A percentile compares a stretch with the other conserved stretches of the same genome.
Conservation (phyloP, 2,797 vertebrate genomes). For the Holocentrus rufus region DNA sequence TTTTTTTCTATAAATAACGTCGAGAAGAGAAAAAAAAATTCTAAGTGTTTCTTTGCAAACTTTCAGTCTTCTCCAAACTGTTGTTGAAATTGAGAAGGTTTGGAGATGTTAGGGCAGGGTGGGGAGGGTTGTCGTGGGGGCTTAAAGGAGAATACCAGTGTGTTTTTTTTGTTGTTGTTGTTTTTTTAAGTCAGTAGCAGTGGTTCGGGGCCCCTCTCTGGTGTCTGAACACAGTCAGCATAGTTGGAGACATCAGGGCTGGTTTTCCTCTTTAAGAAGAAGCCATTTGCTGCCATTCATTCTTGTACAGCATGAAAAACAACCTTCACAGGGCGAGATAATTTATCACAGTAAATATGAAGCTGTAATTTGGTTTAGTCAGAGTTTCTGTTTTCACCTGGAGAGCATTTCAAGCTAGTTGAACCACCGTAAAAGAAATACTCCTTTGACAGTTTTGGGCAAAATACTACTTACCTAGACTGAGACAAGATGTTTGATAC, state of each 20-base stretch:
- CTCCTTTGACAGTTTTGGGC: too few relatives aligned
- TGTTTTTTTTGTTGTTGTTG: constrained; percentile 10
- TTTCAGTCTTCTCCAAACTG: constrained; percentile 84
- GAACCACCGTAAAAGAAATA: too few relatives aligned
- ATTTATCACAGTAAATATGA: too few relatives aligned
- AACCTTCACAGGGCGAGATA: background rate
- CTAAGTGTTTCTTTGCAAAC: constrained; percentile 85
- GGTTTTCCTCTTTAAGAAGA: constrained; percentile 1
- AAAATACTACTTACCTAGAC: too few relatives aligned
- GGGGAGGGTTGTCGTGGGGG: background rate
- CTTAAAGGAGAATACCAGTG: constrained; percentile 71
- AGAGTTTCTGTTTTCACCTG: too few relatives aligned
- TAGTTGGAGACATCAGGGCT: background rate
- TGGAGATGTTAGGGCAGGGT: constrained; percentile 30
- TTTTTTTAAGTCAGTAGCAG: constrained; percentile 41
- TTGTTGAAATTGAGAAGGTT: constrained; percentile 77
- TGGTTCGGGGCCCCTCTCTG: constrained; percentile 21
- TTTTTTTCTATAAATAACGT: constrained; percentile 84
- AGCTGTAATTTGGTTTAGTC: too few relatives aligned
- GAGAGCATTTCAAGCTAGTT: background rate
- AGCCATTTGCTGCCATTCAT: background rate
- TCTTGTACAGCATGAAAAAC: constrained; percentile 13
- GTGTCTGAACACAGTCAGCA: background rate
- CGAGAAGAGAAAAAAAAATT: constrained; percentile 73
- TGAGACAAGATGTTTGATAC: too few relatives aligned